Evolutionary conservation across 2,888 invertebrate species (phyloP), one percentile per base, ranked within the genome.

Genomic region (Nymphalis c-album): DNA sequence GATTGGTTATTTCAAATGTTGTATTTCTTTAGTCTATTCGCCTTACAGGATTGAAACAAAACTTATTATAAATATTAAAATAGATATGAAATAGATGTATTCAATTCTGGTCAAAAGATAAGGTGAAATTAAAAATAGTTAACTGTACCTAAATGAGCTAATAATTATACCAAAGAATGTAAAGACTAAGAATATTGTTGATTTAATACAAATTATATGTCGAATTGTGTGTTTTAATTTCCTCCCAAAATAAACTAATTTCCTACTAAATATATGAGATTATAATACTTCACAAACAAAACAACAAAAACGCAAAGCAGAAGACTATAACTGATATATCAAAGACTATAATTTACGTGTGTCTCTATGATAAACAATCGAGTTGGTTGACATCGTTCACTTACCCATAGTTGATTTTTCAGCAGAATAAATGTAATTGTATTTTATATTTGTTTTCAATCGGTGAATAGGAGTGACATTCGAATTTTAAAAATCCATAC

Each of bases 151-250:
- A 86, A 88, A 87, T 79, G 90, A 91, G 90, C 90, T 91, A 84
- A 87, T 81, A 81, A 81, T 78, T 88, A 85, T 85, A 90, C 91
- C 92, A 91, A 91, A 91, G 86, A 90, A 84, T 91, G 91, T 91
- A 89, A 90, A 91, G 86, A 90, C 83, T 87, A 90, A 89, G 85
- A 79, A 83, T 86, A 91, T 90, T 91, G 91, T 91, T 92, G 91
- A 91, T 92, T 91, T 91, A 92, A 92, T 91, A 91, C 88, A 92
- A 91, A 92, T 89, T 90, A 91, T 88, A 89, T 90, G 91, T 91
- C 87, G 74, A 77, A 63, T 68, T 75, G 75, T 80, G 71, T 81
- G 76, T 87, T 86, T 91, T 77, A 80, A 78, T 82, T 76, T 40
- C 20, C 18, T 26, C 46, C 57, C 18, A 40, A 40, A 40, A 35